Evolutionary conservation across 2,797 vertebrate genomes (phyloP).

Genomic region (Enteromius paludinosus): DNA sequence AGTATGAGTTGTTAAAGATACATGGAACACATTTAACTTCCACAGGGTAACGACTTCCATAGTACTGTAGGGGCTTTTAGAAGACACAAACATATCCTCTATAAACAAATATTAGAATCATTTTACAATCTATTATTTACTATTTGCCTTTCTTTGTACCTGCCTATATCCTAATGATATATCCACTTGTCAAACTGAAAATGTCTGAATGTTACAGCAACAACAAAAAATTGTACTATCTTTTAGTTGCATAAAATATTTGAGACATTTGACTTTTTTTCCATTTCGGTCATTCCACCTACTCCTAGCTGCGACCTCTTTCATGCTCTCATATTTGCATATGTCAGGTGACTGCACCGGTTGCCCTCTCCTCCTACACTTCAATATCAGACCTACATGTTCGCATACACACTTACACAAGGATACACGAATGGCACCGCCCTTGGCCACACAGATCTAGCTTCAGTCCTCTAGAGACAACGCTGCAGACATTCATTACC

Average conservation of each 20-base stretch:
- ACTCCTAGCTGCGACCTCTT: neutral
- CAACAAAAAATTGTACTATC: neutral
- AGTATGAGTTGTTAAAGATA: slow-evolving; percentile 16
- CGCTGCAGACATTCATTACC: slow-evolving; percentile 36
- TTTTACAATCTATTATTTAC: neutral
- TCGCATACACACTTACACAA: neutral
- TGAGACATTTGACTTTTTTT: neutral
- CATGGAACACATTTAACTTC: neutral
- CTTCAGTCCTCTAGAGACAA: slow-evolving; percentile 18
- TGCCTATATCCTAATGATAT: neutral
- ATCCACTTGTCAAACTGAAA: neutral
- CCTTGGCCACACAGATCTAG: slow-evolving; percentile 38
- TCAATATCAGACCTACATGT: slow-evolving; percentile 30
- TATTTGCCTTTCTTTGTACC: neutral
- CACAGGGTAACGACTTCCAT: neutral
- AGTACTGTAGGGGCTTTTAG: neutral
- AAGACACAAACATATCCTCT: neutral
- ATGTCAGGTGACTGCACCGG: neutral
- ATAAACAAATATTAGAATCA: neutral
- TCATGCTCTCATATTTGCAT: neutral
- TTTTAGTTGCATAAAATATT: neutral
- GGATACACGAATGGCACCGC: slow-evolving; percentile 23
- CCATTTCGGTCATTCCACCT: neutral
- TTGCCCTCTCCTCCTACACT: slow-evolving; percentile 15
- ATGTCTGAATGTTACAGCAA: neutral